phyloP scores from a whole-genome alignment of 2,113 vertebrate genomes.

The Lophius piscatorius region DNA sequence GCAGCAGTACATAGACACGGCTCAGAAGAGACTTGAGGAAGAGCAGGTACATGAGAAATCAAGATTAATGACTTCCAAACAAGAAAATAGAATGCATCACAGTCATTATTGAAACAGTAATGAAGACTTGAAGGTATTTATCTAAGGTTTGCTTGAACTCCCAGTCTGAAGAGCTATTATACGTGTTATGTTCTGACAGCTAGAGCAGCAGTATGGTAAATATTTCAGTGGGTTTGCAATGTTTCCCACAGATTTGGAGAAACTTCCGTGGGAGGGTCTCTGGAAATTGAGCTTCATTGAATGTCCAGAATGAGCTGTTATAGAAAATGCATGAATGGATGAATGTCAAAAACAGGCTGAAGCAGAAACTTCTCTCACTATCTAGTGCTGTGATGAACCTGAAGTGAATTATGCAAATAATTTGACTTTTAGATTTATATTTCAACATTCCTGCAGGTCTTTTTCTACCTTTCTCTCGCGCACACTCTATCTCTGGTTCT shows the following conservation, averaged over 20 bases:
- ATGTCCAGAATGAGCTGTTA: too few species aligned
- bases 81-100: background rate
- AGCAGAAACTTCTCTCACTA: too few species aligned
- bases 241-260: background rate
- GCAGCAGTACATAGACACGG: slow-evolving; percentile 88
- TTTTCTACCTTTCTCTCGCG: too few species aligned
- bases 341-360: too few species aligned
- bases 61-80: background rate
- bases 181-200: background rate
- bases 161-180: too few species aligned
- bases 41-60: slow-evolving; percentile 80
- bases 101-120: background rate
- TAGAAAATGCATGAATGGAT: too few species aligned
- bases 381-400: too few species aligned
- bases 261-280: background rate
- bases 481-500: too few species aligned
- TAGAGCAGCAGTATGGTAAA: background rate
- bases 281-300: background rate
- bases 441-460: too few species aligned
- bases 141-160: too few species aligned
- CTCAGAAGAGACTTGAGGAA: slow-evolving; percentile 87
- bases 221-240: slow-evolving; percentile 1
- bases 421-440: too few species aligned
- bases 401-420: too few species aligned
- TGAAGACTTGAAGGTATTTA: background rate